Evolutionary conservation across 1,140 invertebrate genomes (phyloP), one percentile per base, ranked within the genome.

Genomic region (Notospermus geniculatus): DNA sequence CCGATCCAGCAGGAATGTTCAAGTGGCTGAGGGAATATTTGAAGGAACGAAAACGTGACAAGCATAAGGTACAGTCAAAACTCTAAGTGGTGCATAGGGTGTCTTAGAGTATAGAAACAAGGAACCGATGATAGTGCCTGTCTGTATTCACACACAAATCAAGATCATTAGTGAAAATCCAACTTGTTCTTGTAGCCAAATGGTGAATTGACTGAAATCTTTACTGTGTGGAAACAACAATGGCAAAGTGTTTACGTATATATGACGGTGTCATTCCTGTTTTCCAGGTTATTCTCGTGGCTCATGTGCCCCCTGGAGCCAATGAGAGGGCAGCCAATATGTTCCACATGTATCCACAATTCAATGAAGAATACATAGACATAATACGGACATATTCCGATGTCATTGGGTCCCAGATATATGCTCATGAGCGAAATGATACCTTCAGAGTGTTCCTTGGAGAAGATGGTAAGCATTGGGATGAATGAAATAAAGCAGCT

Each of bases 301-400:
- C 91, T 0, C 93, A 96, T 76, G 89, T 92, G 70, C 89, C 92
- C 0, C 92, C 92, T 0, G 93, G 93, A 0, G 87, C 89, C 1
- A 90, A 92, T 73, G 91, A 92, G 69, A 86, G 89, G 5, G 50
- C 62, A 86, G 68, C 86, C 83, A 29, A 86, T 57, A 84, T 85
- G 56, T 87, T 89, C 5, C 82, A 78, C 72, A 75, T 77, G 63
- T 72, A 78, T 56, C 56, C 59, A 13, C 52, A 67, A 0, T 76
- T 70, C 64, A 77, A 82, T 52, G 59, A 65, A 19, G 66, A 53
- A 36, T 92, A 92, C 74, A 74, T 93, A 28, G 81, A 88, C 53
- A 81, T 89, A 59, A 86, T 95, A 0, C 83, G 87, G 57, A 67
- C 68, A 39, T 67, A 70, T 50, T 57, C 70, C 27, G 70, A 73